Base-by-base conservation (phyloP, 2,797 vertebrate genomes). In the Malacoraja senta region DNA sequence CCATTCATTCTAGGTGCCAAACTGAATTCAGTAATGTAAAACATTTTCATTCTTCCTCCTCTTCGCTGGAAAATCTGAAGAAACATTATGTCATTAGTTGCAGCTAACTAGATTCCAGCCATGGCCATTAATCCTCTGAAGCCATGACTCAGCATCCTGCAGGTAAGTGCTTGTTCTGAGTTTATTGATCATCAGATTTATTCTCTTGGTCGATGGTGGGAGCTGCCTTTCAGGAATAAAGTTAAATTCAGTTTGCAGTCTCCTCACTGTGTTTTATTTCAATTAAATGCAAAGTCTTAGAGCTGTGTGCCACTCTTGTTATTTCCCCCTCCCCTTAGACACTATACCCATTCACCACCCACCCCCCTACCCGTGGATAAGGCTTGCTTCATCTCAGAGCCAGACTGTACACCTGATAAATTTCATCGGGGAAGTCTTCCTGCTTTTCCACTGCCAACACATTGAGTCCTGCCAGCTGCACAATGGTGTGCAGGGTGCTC, bases 341-440 rank as follows among this genome's bases (percentile, higher is more conserved):
- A 17, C 58, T 17, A 32, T 35, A 35, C 77, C 77, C 77, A 3
- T 74, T 74, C 21, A 74, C 71, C 71, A 74, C 71, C 71, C 71
- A 74, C 26, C 21, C 71, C 71, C 19, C 17, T 21, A 24, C 21
- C 71, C 21, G 21, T 74, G 71, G 71, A 94, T 74, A 26, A 21
- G 76, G 79, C 35, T 74, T 32, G 76, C 74, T 91, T 96, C 98
- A 99, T 97, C 98, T 97, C 94, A 99, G 97, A 92, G 99, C 99
- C 0, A 99, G 95, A 2, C 96, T 98, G 94, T 98, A 97, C 61
- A 99, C 98, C 0, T 99, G 98, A 95, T 98, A 99, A 95, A 99
- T 98, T 95, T 99, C 99, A 0, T 99, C 98, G 0, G 98, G 99
- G 93, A 99, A 98, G 96, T 98, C 96, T 94, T 97, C 96, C 94